Conservation (phyloP, 2,888 invertebrate species). For the Stenolophus ochropezus region DNA sequence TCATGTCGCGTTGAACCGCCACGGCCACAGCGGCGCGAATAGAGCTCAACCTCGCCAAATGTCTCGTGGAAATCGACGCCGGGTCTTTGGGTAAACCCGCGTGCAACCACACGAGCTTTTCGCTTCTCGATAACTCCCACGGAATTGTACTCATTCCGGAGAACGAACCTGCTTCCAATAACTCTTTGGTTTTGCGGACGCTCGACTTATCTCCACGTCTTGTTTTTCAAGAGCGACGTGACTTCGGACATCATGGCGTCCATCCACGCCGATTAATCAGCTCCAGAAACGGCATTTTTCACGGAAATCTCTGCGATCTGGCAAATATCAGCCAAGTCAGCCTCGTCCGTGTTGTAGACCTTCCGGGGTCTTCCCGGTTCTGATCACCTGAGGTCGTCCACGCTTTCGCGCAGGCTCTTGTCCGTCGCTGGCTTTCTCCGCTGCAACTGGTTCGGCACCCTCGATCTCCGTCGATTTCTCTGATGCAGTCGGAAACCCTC, state of each 20-base stretch:
- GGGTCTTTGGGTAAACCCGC: slow-evolving; percentile 65
- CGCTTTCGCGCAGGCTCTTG: background rate
- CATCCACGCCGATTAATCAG: background rate
- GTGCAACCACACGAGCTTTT: slow-evolving; percentile 64
- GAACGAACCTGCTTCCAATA: slow-evolving; percentile 5
- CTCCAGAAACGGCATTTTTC: background rate
- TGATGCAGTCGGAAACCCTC: no score
- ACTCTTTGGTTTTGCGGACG: background rate
- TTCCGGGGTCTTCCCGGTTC: background rate
- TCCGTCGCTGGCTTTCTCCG: background rate
- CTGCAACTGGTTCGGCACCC: no score
- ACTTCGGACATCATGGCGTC: background rate
- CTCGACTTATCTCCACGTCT: slow-evolving; percentile 20
- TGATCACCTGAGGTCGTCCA: background rate
- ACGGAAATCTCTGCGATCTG: background rate
- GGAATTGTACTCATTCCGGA: background rate
- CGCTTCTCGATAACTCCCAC: background rate
- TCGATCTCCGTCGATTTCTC: no score
- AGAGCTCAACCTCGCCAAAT: slow-evolving; percentile 63
- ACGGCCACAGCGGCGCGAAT: slow-evolving; percentile 12
- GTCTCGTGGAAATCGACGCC: slow-evolving; percentile 65
- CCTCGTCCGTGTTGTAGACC: background rate
- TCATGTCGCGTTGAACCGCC: slow-evolving; percentile 22
- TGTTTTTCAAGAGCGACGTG: background rate
- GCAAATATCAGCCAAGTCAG: no score